phyloP scores from a whole-genome alignment of 2,797 vertebrate genomes.

The Squalus acanthias region DNA sequence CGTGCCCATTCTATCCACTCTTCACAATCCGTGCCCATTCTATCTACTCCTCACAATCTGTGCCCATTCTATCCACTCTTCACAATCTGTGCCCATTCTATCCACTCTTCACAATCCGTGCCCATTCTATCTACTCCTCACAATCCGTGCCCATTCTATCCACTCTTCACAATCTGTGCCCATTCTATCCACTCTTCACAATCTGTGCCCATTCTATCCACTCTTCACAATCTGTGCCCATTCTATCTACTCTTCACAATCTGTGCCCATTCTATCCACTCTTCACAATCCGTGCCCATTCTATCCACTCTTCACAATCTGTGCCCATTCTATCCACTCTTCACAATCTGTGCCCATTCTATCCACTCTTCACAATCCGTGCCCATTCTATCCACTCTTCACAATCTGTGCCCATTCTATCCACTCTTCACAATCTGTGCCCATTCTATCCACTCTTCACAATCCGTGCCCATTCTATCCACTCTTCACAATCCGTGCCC shows the following conservation, averaged over 20 bases:
- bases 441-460: not conserved
- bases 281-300: not conserved
- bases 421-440: not conserved
- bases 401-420: not conserved
- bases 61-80: not conserved
- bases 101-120: too few relatives aligned
- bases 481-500: too few relatives aligned
- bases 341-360: not conserved
- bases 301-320: too few relatives aligned
- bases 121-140: not conserved
- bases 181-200: not conserved
- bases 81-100: not conserved
- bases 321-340: too few relatives aligned
- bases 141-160: not conserved
- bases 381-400: not conserved
- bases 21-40: too few relatives aligned
- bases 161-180: not conserved
- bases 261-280: too few relatives aligned
- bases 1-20: not conserved
- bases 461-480: not conserved
- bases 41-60: not conserved
- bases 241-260: not conserved
- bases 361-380: not conserved
- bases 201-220: not conserved
- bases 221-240: not conserved